Evolutionary conservation across 2,113 vertebrate genomes (phyloP).

Genomic region (Ardeotis arabs): DNA sequence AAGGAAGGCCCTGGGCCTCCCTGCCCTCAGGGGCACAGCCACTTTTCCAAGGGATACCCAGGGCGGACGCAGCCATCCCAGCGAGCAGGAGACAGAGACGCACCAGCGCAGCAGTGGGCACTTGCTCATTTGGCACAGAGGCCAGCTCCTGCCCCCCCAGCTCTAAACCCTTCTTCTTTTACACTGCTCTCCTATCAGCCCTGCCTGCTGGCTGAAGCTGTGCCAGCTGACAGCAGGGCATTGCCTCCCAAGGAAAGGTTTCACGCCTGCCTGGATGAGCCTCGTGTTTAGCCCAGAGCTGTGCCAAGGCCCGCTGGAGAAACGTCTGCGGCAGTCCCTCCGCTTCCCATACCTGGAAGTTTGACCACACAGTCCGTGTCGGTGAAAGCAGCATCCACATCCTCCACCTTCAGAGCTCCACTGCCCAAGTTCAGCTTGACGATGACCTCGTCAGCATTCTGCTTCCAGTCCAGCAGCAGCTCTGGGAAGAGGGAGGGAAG

Average conservation of each 20-base stretch:
- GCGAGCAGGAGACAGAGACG: neutral
- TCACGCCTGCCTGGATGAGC: neutral
- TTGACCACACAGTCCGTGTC: conserved; percentile 87
- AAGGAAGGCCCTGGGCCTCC: conserved; percentile 2
- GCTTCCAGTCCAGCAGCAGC: conserved; percentile 93
- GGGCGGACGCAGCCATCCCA: neutral
- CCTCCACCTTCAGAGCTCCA: conserved; percentile 79
- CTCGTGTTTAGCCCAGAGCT: neutral
- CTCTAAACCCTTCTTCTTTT: neutral
- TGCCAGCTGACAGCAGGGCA: conserved; percentile 20
- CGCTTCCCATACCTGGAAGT: conserved; percentile 83
- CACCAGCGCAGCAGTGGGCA: neutral
- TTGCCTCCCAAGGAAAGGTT: conserved; percentile 1
- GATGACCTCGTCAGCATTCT: conserved; percentile 90
- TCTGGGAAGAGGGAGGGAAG: conserved; percentile 73
- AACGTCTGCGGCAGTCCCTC: neutral
- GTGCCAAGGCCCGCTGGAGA: neutral
- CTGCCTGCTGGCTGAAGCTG: neutral
- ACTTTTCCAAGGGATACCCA: neutral
- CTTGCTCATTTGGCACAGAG: neutral
- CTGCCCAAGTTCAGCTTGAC: conserved; percentile 88
- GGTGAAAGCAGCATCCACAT: conserved; percentile 84
- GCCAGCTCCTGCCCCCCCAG: neutral
- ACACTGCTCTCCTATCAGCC: neutral
- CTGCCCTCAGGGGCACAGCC: neutral